Evolutionary conservation across 2,888 invertebrate species (phyloP).

Genomic region (Chironomus tentans): DNA sequence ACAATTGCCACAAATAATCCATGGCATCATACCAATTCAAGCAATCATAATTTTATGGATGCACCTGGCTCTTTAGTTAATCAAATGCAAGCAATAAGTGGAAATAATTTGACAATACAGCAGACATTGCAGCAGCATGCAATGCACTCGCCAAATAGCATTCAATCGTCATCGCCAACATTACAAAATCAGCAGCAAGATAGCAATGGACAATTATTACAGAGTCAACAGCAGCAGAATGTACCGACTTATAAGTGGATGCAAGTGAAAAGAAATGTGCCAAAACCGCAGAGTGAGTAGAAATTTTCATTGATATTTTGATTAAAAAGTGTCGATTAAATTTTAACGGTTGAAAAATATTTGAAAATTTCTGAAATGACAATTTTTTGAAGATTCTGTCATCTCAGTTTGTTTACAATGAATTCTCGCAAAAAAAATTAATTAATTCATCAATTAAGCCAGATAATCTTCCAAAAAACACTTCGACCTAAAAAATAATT

Average conservation of each 20-base stretch:
- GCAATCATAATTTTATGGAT: not conserved
- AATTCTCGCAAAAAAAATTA: not conserved
- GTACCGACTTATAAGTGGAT: conserved; percentile 97
- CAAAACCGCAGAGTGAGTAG: conserved; percentile 79
- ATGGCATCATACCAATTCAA: conserved; percentile 31
- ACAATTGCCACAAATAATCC: conserved; percentile 35
- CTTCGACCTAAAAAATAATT: no score
- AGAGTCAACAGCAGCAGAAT: conserved; percentile 48
- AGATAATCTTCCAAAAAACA: no score
- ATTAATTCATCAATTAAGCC: no score
- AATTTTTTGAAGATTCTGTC: not conserved
- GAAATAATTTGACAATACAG: conserved; percentile 31
- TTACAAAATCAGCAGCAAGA: conserved; percentile 36
- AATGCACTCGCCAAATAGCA: conserved; percentile 34
- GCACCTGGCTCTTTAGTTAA: conserved; percentile 32
- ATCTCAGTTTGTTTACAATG: not conserved
- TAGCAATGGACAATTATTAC: conserved; percentile 34
- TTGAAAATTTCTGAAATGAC: not conserved
- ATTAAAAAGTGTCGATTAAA: no score
- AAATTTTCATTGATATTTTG: not conserved
- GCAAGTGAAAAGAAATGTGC: conserved; percentile 95
- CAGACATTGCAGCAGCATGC: conserved; percentile 31
- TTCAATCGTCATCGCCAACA: conserved; percentile 26
- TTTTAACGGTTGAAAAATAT: no score
- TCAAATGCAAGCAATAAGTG: conserved; percentile 32